Percentiles rank a stretch among this genome's conserved stretches.
Evolutionary conservation across 2,888 invertebrate genomes (phyloP).

Genomic region (Apamea epomidion): DNA sequence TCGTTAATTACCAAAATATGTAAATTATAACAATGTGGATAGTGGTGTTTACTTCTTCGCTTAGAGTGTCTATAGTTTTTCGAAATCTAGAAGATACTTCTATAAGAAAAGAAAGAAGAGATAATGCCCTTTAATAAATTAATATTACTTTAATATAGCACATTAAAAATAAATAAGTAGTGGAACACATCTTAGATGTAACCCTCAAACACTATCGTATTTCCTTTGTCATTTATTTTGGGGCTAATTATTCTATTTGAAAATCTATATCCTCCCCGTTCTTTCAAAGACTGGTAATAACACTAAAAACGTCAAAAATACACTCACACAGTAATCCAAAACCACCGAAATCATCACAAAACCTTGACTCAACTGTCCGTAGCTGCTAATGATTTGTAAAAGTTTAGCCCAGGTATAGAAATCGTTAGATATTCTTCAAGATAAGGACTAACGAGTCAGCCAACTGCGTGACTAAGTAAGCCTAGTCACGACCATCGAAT

Average conservation of each 20-base stretch:
- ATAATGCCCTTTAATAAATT: not conserved
- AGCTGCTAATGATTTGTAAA: slow-evolving; percentile 58
- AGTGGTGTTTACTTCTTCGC: not conserved
- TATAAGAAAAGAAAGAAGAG: not conserved
- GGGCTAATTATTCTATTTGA: not conserved
- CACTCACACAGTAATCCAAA: slow-evolving; percentile 48
- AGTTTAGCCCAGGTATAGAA: slow-evolving; percentile 60
- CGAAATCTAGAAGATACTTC: too few relatives aligned
- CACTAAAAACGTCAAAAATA: not conserved
- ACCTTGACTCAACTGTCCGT: slow-evolving; percentile 38
- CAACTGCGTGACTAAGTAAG: slow-evolving; percentile 84
- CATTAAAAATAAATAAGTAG: not conserved
- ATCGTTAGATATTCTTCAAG: slow-evolving; percentile 72
- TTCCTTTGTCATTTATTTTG: not conserved
- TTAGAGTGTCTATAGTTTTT: not conserved
- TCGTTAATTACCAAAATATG: slow-evolving; percentile 43
- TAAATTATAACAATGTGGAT: not conserved
- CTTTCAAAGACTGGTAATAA: not conserved
- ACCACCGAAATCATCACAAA: slow-evolving; percentile 57
- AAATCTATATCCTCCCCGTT: not conserved
- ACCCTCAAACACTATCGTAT: not conserved
- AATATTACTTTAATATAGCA: not conserved
- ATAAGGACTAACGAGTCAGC: slow-evolving; percentile 80
- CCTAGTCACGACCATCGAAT: slow-evolving; percentile 79
- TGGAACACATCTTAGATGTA: not conserved